Evolutionary conservation across 2,888 invertebrate species (phyloP).

Genomic region (Meliscaeva auricollis): DNA sequence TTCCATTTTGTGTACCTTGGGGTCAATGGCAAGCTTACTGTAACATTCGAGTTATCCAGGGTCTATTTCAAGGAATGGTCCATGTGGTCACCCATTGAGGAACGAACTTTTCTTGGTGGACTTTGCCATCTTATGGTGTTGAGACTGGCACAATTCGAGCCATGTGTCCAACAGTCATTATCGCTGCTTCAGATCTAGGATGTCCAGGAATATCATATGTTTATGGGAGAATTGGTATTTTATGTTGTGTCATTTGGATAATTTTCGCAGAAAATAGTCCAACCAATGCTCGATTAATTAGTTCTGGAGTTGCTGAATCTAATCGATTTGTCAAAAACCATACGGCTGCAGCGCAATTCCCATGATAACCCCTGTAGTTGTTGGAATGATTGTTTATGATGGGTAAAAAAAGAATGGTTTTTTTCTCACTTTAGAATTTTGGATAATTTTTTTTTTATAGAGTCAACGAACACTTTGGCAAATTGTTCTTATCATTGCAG

Average conservation of each 20-base stretch:
- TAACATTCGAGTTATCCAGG: conserved; percentile 86
- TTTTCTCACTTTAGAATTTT: neutral
- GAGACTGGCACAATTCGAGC: conserved; percentile 87
- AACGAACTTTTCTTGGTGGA: conserved; percentile 84
- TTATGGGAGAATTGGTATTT: conserved; percentile 84
- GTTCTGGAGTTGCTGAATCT: conserved; percentile 84
- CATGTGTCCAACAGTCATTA: conserved; percentile 86
- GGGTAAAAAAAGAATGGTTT: conserved; percentile 51
- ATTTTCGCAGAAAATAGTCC: conserved; percentile 86
- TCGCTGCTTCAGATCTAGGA: conserved; percentile 83
- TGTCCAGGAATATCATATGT: conserved; percentile 25
- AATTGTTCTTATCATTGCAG: conserved; percentile 88
- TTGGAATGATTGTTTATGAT: conserved; percentile 84
- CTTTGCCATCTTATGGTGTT: conserved; percentile 85
- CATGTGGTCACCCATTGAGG: conserved; percentile 87
- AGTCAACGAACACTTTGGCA: conserved; percentile 87
- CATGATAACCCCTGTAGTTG: conserved; percentile 86
- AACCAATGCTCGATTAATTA: conserved; percentile 84
- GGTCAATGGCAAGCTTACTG: conserved; percentile 86
- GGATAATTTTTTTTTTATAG: conserved; percentile 83
- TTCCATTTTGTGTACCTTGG: conserved; percentile 87
- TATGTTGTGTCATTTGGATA: conserved; percentile 85
- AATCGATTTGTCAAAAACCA: conserved; percentile 88
- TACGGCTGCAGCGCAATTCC: conserved; percentile 87
- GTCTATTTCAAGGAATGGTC: conserved; percentile 87